phyloP scores from a whole-genome alignment of 2,888 invertebrate genomes.

The Hemaris fuciformis region DNA sequence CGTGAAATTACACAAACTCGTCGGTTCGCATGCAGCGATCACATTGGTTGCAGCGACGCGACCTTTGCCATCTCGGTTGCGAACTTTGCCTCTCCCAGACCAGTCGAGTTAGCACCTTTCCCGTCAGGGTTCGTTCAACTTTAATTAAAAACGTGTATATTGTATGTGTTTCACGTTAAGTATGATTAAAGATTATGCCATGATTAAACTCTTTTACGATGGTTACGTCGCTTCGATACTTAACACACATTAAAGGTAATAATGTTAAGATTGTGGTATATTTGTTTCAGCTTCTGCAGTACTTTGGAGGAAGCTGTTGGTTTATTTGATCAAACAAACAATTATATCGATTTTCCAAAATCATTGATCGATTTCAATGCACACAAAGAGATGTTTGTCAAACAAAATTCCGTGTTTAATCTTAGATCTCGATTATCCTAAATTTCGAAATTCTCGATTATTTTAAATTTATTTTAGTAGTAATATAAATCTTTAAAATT shows the following conservation, averaged over 20 bases:
- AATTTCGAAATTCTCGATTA: too few relatives aligned
- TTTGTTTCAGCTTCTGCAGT: too few relatives aligned
- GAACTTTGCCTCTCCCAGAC: constrained; percentile 27
- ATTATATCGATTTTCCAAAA: too few relatives aligned
- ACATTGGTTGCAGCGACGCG: constrained; percentile 30
- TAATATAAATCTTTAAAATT: too few relatives aligned
- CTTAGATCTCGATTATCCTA: too few relatives aligned
- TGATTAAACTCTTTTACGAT: not conserved
- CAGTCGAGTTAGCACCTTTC: constrained; percentile 26
- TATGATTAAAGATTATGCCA: not conserved
- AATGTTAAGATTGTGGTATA: too few relatives aligned
- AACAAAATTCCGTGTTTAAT: too few relatives aligned
- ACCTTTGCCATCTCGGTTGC: constrained; percentile 35
- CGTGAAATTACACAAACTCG: not conserved
- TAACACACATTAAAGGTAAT: not conserved
- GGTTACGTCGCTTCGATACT: not conserved
- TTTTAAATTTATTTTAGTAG: too few relatives aligned
- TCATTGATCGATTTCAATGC: too few relatives aligned
- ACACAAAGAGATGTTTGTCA: too few relatives aligned
- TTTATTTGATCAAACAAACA: not conserved
- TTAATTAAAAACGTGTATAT: constrained; percentile 21
- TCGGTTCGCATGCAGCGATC: constrained; percentile 20
- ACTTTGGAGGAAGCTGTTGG: not conserved
- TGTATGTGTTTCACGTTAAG: constrained; percentile 18
- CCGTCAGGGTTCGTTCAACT: constrained; percentile 31